A percentile compares a stretch with the other conserved stretches of the same genome.
Evolutionary conservation across 35 echinoderm and acorn worm species (phyloP).

Genomic region (Anneissia japonica): DNA sequence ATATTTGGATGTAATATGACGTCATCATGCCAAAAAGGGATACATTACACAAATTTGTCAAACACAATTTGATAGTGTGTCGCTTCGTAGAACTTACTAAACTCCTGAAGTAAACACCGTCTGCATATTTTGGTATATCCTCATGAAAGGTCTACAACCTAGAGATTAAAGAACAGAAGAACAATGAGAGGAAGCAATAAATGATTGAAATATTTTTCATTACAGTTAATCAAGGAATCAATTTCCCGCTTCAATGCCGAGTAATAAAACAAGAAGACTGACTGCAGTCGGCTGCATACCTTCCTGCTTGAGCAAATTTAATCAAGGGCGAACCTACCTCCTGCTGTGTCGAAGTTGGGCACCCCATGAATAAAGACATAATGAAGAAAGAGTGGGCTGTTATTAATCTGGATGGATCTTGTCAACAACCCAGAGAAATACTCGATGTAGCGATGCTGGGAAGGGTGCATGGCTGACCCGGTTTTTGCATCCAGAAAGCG

Average conservation of each 20-base stretch:
- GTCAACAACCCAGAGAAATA: conserved; percentile 78
- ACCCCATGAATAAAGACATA: conserved; percentile 82
- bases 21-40: too few species aligned
- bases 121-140: conserved; percentile 84
- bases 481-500: conserved; percentile 83
- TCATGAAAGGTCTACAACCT: conserved; percentile 92
- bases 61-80: too few species aligned
- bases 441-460: conserved; percentile 78
- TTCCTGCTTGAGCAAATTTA: background rate
- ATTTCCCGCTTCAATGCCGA: background rate
- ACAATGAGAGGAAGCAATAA: background rate
- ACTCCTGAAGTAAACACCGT: conserved; percentile 91
- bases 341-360: conserved; percentile 85
- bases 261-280: background rate
- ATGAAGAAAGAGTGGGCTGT: conserved; percentile 76
- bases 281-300: background rate
- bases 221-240: background rate
- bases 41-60: too few species aligned
- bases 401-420: conserved; percentile 85
- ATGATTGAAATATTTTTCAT: background rate
- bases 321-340: conserved; percentile 55
- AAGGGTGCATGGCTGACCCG: conserved; percentile 55
- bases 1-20: too few species aligned
- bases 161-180: conserved; percentile 11
- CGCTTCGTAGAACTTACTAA: conserved; percentile 83